A percentile compares a stretch with the other conserved stretches of the same genome.
Evolutionary conservation across 2,113 vertebrate genomes (phyloP).

Genomic region (Ascaphus truei): DNA sequence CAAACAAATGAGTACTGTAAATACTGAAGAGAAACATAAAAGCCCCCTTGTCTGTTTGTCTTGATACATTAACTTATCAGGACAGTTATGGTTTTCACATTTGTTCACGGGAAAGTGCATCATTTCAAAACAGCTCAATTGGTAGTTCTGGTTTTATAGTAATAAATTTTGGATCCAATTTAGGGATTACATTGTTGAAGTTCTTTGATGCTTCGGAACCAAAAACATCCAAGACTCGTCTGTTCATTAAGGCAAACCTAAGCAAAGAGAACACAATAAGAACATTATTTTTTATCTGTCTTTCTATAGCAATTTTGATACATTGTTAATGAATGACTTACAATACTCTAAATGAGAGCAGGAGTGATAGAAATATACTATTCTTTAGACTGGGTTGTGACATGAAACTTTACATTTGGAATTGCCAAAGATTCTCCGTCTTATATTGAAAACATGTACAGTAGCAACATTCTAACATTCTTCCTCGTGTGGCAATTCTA

Average conservation of each 20-base stretch:
- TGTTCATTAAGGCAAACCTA: slow-evolving; percentile 93
- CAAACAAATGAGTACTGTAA: slow-evolving; percentile 49
- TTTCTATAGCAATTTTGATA: slow-evolving; percentile 83
- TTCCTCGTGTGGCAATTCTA: no score
- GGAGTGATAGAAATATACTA: background rate
- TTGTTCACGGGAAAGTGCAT: slow-evolving; percentile 17
- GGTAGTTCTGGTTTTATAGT: slow-evolving; percentile 64
- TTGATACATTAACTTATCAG: slow-evolving; percentile 54
- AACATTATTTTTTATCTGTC: slow-evolving; percentile 73
- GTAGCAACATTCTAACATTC: no score
- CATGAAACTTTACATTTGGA: no score
- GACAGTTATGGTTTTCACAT: slow-evolving; percentile 50
- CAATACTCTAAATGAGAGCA: background rate
- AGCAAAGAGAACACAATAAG: slow-evolving; percentile 26
- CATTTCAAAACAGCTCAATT: slow-evolving; percentile 65
- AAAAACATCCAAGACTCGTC: slow-evolving; percentile 84
- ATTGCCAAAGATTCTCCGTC: no score
- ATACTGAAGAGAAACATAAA: slow-evolving; percentile 63
- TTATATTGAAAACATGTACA: no score
- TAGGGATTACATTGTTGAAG: slow-evolving; percentile 81
- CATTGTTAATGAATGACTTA: background rate
- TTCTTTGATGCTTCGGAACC: slow-evolving; percentile 86
- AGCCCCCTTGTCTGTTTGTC: slow-evolving; percentile 43
- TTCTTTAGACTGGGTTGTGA: no score
- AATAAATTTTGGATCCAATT: slow-evolving; percentile 79